These are phyloP conservation scores for Drepana arcuata DNA, from an alignment of 1,140 invertebrate species.

Conservation along the genomic window DNA sequence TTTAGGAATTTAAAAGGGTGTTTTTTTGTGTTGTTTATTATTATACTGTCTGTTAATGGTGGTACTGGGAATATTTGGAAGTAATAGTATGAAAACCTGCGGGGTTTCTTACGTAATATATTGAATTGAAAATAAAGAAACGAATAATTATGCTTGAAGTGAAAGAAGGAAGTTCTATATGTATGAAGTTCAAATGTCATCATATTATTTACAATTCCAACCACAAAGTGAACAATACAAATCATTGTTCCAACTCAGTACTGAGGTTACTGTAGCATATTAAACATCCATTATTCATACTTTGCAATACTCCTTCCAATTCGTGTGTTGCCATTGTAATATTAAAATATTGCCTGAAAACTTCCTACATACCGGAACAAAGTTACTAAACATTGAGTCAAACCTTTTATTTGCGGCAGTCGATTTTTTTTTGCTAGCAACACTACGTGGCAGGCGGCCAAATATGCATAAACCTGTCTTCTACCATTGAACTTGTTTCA, in stretches of 20 bases:
- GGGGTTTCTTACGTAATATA: no score
- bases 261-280: neutral
- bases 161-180: slow-evolving; percentile 13
- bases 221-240: neutral
- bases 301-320: no score
- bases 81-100: no score
- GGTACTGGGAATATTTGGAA: no score
- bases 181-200: neutral
- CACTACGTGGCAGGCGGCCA: slow-evolving; percentile 43
- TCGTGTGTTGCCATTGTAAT: neutral
- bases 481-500: slow-evolving; percentile 3
- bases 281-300: no score
- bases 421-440: slow-evolving; percentile 41
- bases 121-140: no score
- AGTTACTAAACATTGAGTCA: slow-evolving; percentile 20
- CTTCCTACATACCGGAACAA: slow-evolving; percentile 6
- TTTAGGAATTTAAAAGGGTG: no score
- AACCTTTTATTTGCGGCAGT: slow-evolving; percentile 55
- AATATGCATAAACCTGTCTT: slow-evolving; percentile 18
- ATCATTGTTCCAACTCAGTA: neutral
- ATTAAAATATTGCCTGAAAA: slow-evolving; percentile 3
- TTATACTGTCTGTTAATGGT: no score
- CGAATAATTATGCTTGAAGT: no score
- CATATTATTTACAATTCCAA: neutral
- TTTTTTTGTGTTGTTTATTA: no score